Percentiles rank a stretch among this genome's conserved stretches.
phyloP scores from a whole-genome alignment of 2,113 vertebrate genomes.

The Tursiops truncatus region DNA sequence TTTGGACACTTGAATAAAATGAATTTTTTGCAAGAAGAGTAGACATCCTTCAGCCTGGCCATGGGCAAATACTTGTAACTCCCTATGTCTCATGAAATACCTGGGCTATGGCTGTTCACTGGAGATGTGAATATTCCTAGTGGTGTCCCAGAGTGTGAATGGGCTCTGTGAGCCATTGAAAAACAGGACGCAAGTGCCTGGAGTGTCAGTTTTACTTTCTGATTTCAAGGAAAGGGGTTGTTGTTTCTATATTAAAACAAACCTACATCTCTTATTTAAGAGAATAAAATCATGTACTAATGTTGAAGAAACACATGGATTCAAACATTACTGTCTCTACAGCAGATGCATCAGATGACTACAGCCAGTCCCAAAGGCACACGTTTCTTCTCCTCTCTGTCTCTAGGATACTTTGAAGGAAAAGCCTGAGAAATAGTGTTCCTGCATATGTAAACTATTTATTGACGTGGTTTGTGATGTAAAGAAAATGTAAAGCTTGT shows the following conservation, averaged over 20 bases:
- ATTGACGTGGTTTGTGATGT: background rate
- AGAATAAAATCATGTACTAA: background rate
- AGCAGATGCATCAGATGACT: background rate
- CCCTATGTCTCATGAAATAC: background rate
- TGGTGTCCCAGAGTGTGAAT: background rate
- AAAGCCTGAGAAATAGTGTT: background rate
- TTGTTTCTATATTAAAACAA: background rate
- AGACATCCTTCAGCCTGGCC: background rate
- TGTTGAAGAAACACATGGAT: background rate
- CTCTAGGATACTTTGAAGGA: background rate
- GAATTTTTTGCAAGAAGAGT: background rate
- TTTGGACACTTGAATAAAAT: background rate
- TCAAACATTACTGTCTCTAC: background rate
- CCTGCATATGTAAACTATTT: background rate
- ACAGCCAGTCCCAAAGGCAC: background rate
- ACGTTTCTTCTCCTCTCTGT: background rate
- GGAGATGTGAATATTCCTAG: background rate
- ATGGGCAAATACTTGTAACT: background rate
- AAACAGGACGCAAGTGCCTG: background rate
- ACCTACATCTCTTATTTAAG: background rate
- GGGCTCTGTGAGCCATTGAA: background rate
- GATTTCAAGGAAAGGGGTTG: background rate
- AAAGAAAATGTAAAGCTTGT: background rate
- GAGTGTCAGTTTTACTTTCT: background rate
- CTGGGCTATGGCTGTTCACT: background rate